A percentile compares a stretch with the other conserved stretches of the same genome.
These are phyloP conservation scores for Megamerina dolium DNA, from an alignment of 2,888 invertebrate genomes.

Conservation along the genomic window DNA sequence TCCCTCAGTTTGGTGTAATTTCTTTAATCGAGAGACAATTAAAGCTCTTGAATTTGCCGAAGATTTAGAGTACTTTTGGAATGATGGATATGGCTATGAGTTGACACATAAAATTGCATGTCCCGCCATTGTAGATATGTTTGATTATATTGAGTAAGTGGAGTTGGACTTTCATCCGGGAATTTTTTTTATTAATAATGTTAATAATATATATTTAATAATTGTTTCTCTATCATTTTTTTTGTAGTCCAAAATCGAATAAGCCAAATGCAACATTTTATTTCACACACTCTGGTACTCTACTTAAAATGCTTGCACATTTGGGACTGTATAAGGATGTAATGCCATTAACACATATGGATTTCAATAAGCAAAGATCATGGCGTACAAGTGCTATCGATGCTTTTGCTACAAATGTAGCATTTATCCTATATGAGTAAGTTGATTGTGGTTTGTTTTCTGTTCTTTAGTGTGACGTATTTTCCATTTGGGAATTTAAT, in stretches of 20 bases:
- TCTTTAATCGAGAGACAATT: constrained; percentile 59
- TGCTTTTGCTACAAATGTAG: constrained; percentile 73
- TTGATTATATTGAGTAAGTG: constrained; percentile 62
- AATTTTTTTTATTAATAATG: no score
- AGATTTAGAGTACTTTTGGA: constrained; percentile 75
- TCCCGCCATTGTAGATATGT: constrained; percentile 63
- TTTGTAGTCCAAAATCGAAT: constrained; percentile 29
- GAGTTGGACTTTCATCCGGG: no score
- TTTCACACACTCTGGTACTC: constrained; percentile 77
- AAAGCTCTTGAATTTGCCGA: constrained; percentile 64
- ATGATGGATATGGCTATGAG: constrained; percentile 72
- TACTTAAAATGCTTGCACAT: constrained; percentile 69
- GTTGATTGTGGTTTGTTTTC: no score
- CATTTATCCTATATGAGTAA: constrained; percentile 68
- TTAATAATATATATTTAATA: background rate
- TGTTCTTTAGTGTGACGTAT: no score
- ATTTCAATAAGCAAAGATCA: constrained; percentile 49
- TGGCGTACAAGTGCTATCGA: constrained; percentile 65
- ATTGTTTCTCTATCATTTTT: background rate
- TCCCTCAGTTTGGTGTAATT: constrained; percentile 73
- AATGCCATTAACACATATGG: constrained; percentile 55
- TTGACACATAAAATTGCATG: constrained; percentile 73
- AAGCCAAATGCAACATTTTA: constrained; percentile 58
- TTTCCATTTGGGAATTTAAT: no score
- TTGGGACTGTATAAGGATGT: constrained; percentile 67